These are phyloP conservation scores for Atta texana DNA, from an alignment of 1,140 invertebrate species.

Conservation along the genomic window DNA sequence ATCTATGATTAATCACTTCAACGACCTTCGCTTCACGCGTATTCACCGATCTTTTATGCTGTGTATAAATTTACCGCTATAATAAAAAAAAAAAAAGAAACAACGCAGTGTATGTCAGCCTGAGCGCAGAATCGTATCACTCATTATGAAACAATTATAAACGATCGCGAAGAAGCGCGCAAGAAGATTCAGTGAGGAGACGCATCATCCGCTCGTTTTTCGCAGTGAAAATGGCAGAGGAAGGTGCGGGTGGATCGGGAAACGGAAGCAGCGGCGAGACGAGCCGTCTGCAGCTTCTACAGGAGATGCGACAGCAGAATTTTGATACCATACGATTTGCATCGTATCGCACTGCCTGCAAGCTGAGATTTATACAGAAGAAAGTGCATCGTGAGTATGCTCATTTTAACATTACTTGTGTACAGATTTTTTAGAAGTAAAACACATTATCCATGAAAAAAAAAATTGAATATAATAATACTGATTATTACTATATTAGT, in stretches of 20 bases:
- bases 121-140: background rate
- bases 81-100: background rate
- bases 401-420: background rate
- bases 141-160: background rate
- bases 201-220: constrained; percentile 19
- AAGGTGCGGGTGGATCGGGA: constrained; percentile 78
- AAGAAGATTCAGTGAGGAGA: background rate
- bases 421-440: background rate
- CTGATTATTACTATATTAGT: too few species aligned
- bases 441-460: background rate
- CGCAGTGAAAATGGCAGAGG: constrained; percentile 82
- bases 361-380: constrained; percentile 98
- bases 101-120: background rate
- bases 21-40: constrained; percentile 27
- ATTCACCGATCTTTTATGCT: constrained; percentile 21
- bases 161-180: background rate
- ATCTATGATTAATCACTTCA: constrained; percentile 44
- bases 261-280: constrained; percentile 80
- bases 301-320: constrained; percentile 96
- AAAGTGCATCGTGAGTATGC: constrained; percentile 94
- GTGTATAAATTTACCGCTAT: constrained; percentile 8
- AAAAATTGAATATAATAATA: background rate
- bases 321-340: constrained; percentile 98
- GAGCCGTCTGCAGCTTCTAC: constrained; percentile 89
- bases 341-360: constrained; percentile 98